Conservation (phyloP, 37 sponge, comb jelly and placozoan species). For the Hexactinellida sp. region DNA sequence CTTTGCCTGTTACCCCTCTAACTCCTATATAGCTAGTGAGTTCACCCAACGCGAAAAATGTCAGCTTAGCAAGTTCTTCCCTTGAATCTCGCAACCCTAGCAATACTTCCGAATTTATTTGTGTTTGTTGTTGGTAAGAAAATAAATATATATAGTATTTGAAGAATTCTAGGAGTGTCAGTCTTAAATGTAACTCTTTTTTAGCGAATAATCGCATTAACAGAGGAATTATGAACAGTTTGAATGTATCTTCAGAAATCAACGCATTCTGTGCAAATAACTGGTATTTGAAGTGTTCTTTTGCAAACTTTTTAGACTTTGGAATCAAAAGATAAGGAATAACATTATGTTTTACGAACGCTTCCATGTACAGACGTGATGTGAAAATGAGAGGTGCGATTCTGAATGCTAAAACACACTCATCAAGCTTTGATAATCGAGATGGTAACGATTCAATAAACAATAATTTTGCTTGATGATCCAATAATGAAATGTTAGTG, state of each 20-base stretch:
- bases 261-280: neutral
- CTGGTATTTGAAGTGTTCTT: neutral
- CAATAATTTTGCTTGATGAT: neutral
- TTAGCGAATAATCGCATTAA: neutral
- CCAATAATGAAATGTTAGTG: neutral
- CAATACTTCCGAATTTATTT: neutral
- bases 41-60: constrained; percentile 4
- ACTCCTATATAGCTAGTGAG: neutral
- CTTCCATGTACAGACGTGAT: neutral
- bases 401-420: neutral
- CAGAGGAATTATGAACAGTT: neutral
- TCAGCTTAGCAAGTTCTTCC: neutral
- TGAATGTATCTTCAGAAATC: neutral
- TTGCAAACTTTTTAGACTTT: neutral
- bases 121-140: constrained; percentile 12
- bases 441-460: neutral
- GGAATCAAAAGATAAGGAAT: neutral
- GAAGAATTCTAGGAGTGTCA: neutral
- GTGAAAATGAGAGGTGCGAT: neutral
- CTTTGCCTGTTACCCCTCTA: neutral
- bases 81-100: neutral
- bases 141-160: neutral
- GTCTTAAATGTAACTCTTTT: neutral
- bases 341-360: neutral
- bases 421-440: neutral